Conservation (phyloP, 2,113 vertebrate genomes). For the Ctenomys sociabilis region DNA sequence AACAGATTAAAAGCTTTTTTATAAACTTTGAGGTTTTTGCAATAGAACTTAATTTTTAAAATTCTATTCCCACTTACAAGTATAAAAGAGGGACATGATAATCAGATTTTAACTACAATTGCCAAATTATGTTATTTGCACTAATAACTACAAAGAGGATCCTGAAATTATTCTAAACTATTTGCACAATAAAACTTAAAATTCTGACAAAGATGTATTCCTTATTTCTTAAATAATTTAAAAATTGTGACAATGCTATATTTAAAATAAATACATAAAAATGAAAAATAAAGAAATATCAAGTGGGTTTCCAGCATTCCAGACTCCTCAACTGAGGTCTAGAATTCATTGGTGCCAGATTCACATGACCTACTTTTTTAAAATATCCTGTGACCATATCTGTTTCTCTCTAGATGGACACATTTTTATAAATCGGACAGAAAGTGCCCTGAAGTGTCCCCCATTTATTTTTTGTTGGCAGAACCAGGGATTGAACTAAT, state of each 20-base stretch:
- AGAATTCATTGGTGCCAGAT: too few species aligned
- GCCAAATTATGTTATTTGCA: background rate
- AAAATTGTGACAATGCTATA: background rate
- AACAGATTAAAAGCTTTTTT: background rate
- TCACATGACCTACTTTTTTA: too few species aligned
- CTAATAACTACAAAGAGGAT: background rate
- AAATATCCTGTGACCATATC: too few species aligned
- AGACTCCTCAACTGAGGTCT: too few species aligned
- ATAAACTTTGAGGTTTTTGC: background rate
- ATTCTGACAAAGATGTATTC: background rate
- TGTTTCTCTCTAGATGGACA: too few species aligned
- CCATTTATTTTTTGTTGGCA: too few species aligned
- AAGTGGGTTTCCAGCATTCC: too few species aligned
- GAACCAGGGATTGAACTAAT: too few species aligned
- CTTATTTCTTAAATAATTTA: conserved; percentile 36
- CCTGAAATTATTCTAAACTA: conserved; percentile 21
- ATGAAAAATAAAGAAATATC: too few species aligned
- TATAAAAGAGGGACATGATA: conserved; percentile 16
- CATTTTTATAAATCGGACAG: too few species aligned
- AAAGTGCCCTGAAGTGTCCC: too few species aligned
- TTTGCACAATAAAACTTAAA: background rate
- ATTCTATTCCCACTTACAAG: background rate
- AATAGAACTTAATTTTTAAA: background rate
- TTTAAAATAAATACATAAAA: background rate
- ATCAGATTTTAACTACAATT: background rate